Base-by-base conservation (phyloP, 2,888 invertebrate genomes). In the Hyalella azteca region DNA sequence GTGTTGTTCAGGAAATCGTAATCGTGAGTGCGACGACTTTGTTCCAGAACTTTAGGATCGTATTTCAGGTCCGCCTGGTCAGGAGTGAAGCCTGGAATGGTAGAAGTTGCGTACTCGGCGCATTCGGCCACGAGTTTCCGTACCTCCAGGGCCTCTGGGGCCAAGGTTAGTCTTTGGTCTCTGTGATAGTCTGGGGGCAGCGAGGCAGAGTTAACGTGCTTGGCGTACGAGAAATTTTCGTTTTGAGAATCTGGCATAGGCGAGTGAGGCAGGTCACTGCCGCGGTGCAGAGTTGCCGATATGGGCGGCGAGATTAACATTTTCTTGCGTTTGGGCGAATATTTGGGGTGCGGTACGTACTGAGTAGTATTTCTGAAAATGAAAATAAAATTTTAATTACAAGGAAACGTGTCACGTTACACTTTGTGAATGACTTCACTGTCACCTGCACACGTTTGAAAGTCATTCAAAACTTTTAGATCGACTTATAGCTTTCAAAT, bases 251-350 rank as follows among this genome's bases (percentile, higher is more conserved):
- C 75, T 2, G 41, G 41, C 45, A 45, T 26, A 15, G 13, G 75
- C n/a, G 45, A 45, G 40, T 45, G 41, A 9, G 82, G 81, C 36
- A 81, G 78, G 78, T 84, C 84, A 22, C 79, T 80, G 11, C 84
- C 84, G 29, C 82, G 77, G 78, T 82, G 84, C 29, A 84, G 82
- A 59, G 84, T 84, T 36, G 84, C 82, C 7, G 84, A 84, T 41
- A 84, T 84, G 3, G 84, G 84, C 7, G 84, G 84, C 4, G 84
- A 84, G 36, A 84, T 84, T 50, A 84, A 78, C 84, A 84, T 84
- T 60, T 84, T 82, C 19, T 80, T 73, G 32, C 84, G 45, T 45
- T 79, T 84, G 32, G 84, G 84, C 29, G 81, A 81, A 59, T 84
- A 84, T 22, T 78, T 79, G 0, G 81, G 76, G n/a, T 80, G 82